phyloP scores from a whole-genome alignment of 2,113 vertebrate genomes.

The Oplegnathus fasciatus region DNA sequence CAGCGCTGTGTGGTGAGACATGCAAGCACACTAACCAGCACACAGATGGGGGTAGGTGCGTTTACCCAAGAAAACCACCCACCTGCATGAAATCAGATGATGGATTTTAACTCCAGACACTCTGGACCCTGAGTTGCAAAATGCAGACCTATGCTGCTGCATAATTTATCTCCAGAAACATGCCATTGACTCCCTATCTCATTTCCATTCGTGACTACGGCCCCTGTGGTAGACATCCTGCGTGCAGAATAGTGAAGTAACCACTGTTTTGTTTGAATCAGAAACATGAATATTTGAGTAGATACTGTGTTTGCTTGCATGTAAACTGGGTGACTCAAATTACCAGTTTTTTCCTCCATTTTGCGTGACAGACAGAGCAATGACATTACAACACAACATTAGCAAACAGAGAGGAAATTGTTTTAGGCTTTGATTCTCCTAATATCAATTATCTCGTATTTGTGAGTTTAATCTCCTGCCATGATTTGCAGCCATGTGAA shows the following conservation, averaged over 20 bases:
- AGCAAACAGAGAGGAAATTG: constrained; percentile 31
- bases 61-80: constrained; percentile 61
- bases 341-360: constrained; percentile 23
- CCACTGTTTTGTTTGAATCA: constrained; percentile 25
- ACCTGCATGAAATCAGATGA: constrained; percentile 63
- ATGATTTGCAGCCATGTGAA: constrained; percentile 38
- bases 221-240: background rate
- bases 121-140: constrained; percentile 32
- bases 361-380: constrained; percentile 23
- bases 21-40: constrained; percentile 38
- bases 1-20: constrained; percentile 19
- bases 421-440: constrained; percentile 38
- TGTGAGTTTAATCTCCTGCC: constrained; percentile 41
- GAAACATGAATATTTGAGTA: constrained; percentile 48
- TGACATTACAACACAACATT: constrained; percentile 11
- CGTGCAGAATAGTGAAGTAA: constrained; percentile 31
- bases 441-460: constrained; percentile 48
- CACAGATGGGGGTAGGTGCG: constrained; percentile 61
- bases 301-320: constrained; percentile 8
- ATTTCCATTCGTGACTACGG: constrained; percentile 39
- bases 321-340: constrained; percentile 11
- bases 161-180: constrained; percentile 63
- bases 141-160: constrained; percentile 41
- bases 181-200: constrained; percentile 43
- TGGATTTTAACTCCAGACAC: constrained; percentile 59